Evolutionary conservation across 92 coral and sea anemone species (phyloP).

Genomic region (Palythoa heliodiscus): DNA sequence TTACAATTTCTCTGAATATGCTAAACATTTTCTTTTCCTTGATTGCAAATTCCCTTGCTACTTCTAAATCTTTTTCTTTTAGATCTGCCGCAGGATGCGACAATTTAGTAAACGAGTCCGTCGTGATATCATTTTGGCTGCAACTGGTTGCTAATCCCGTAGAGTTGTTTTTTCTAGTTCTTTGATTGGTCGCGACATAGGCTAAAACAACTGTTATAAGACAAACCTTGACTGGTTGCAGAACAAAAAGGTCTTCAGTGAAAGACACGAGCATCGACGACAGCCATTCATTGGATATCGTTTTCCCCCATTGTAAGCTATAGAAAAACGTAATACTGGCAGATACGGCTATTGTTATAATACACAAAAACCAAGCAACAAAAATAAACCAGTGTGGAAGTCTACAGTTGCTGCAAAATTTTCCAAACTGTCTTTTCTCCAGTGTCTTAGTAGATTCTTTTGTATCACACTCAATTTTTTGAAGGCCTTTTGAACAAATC

Average conservation of each 20-base stretch:
- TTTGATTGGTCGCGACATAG: conserved; percentile 42
- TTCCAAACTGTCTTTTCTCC: neutral
- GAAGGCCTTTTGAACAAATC: neutral
- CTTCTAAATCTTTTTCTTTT: conserved; percentile 42
- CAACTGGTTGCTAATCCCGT: neutral
- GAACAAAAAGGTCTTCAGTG: conserved; percentile 73
- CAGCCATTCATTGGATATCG: conserved; percentile 81
- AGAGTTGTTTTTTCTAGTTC: neutral
- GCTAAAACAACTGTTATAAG: conserved; percentile 69
- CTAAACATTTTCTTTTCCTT: conserved; percentile 80
- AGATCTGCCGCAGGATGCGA: neutral
- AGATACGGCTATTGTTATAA: conserved; percentile 65
- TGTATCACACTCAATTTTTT: neutral
- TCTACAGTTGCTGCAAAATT: neutral
- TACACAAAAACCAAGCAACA: conserved; percentile 78
- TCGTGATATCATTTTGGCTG: neutral
- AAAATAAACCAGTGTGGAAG: conserved; percentile 70
- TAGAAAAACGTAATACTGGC: conserved; percentile 74
- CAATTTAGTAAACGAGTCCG: neutral
- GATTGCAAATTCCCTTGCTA: conserved; percentile 59
- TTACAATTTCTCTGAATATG: conserved; percentile 53
- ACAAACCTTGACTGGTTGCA: conserved; percentile 83
- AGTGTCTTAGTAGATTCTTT: neutral
- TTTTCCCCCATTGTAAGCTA: conserved; percentile 87
- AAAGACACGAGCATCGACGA: conserved; percentile 85